Evolutionary conservation across 2,797 vertebrate genomes (phyloP), one percentile per base, ranked within the genome.

Genomic region (Lateolabrax maculatus): DNA sequence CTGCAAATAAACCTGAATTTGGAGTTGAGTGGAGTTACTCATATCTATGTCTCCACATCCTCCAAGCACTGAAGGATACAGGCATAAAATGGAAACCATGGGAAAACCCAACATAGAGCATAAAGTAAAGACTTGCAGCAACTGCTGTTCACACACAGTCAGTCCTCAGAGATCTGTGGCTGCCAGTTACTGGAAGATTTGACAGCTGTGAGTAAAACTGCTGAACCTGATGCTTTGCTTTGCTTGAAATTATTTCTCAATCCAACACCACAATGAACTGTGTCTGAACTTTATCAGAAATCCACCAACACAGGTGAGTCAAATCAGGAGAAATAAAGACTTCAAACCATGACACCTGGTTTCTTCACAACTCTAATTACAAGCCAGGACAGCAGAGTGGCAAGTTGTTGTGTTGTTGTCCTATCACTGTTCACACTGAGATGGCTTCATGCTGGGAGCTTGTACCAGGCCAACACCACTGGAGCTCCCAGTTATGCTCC

Each of bases 191-290:
- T 71, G 39, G 13, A 48, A 43, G 18, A 16, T 66, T 79, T 66
- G 70, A 70, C 63, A 79, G 73, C 65, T 77, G 55, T 18, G 64
- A 77, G 34, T 23, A 9, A 57, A 80, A 74, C 21, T 80, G 69
- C 63, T 86, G 77, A 73, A 56, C 43, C 5, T 48, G 34, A 74
- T 49, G 27, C 29, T 63, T 75, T 31, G 8, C 39, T 74, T 66
- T 72, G 25, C 51, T 57, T 31, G 13, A 57, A 61, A 56, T 51
- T 67, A 31, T 31, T 71, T 51, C n/a, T 69, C 51, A 65, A 71
- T 71, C 39, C 18, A 25, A 27, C 16, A 61, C 46, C 60, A 71
- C 18, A 41, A 29, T 64, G 67, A 80, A 69, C 69, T 53, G 43
- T 5, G 9, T 4, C 43, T 77, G 64, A 77, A 65, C 71, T 48